A percentile compares a stretch with the other conserved stretches of the same genome.
These are phyloP conservation scores for Lepidurus couesii DNA, from an alignment of 1,140 invertebrate species.

Conservation along the genomic window DNA sequence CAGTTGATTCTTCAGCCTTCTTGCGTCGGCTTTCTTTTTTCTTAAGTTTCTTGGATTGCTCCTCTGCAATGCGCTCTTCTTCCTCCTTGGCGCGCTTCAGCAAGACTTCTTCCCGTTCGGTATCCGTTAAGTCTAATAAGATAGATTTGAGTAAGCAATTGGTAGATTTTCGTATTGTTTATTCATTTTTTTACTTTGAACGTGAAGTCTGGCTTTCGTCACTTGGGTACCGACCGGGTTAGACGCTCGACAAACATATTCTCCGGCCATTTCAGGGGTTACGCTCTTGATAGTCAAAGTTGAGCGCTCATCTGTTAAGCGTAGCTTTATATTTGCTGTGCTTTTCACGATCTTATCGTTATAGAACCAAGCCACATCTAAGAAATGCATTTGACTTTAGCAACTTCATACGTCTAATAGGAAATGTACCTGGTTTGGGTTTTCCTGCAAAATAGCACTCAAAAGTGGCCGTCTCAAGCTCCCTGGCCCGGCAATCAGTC, in stretches of 20 bases:
- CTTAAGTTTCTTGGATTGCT: conserved; percentile 49
- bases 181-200: conserved; percentile 55
- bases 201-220: conserved; percentile 69
- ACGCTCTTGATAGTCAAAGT: conserved; percentile 62
- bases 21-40: conserved; percentile 43
- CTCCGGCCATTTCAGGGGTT: conserved; percentile 65
- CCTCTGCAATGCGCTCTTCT: conserved; percentile 52
- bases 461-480: conserved; percentile 67
- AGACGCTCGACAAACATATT: conserved; percentile 77
- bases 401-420: conserved; percentile 25
- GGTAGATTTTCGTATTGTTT: not conserved
- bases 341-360: conserved; percentile 71
- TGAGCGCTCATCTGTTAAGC: conserved; percentile 66
- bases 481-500: conserved; percentile 61
- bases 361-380: conserved; percentile 84
- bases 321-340: conserved; percentile 62
- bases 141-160: not conserved
- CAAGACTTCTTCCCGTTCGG: conserved; percentile 46
- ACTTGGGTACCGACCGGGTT: conserved; percentile 74
- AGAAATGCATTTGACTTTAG: conserved; percentile 40
- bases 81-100: conserved; percentile 46
- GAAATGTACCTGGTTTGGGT: conserved; percentile 66
- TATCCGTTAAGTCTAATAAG: conserved; percentile 38
- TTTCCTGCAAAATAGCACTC: conserved; percentile 73
- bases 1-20: conserved; percentile 43